These are phyloP conservation scores for Chelon labrosus DNA, from an alignment of 2,797 vertebrate genomes.

Conservation along the genomic window DNA sequence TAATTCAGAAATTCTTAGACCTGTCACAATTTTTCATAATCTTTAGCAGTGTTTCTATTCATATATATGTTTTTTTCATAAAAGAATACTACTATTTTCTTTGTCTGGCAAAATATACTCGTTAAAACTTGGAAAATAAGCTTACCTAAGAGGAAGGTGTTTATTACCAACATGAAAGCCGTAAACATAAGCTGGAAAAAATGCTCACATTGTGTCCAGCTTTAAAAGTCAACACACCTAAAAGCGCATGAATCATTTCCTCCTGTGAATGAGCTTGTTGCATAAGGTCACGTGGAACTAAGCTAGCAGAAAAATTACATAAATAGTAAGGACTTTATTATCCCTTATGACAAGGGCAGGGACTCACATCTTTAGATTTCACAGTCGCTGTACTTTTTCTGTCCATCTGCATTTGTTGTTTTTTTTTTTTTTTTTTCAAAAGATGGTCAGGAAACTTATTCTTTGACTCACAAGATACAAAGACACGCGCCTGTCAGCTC, in stretches of 20 bases:
- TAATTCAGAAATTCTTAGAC: no score
- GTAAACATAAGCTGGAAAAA: no score
- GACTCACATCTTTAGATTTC: conserved; percentile 12
- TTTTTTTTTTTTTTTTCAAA: background rate
- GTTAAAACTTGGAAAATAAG: no score
- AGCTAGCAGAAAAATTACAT: background rate
- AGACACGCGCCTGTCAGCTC: background rate
- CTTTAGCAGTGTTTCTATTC: no score
- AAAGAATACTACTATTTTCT: no score
- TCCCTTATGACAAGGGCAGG: conserved; percentile 2
- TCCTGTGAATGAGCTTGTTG: conserved; percentile 23
- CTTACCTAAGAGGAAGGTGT: no score
- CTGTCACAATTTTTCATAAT: no score
- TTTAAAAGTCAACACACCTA: conserved; percentile 7
- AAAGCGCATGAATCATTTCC: background rate
- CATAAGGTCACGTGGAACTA: background rate
- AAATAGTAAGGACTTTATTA: conserved; percentile 1
- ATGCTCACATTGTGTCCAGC: background rate
- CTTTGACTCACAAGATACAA: conserved; percentile 17
- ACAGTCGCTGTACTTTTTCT: background rate
- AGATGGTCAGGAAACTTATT: conserved; percentile 16
- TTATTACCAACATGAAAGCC: no score
- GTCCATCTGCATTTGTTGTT: background rate
- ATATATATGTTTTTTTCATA: no score
- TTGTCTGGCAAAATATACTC: no score